Conservation (phyloP, 30 jellyfish, hydroid and myxozoan genomes). For the Cassiopea andromeda region DNA sequence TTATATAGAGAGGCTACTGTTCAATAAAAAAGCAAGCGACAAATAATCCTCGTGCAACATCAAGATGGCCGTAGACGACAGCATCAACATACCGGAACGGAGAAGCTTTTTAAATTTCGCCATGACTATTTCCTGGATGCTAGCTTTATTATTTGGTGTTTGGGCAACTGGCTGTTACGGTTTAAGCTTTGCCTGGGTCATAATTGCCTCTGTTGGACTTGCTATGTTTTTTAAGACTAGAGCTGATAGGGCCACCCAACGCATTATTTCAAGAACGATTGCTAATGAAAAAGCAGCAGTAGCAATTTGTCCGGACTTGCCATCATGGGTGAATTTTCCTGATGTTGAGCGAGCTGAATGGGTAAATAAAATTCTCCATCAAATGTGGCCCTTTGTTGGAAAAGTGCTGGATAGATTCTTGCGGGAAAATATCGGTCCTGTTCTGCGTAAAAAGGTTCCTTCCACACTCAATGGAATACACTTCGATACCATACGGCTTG, state of each 20-base stretch:
- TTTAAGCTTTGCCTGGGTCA: slow-evolving; percentile 68
- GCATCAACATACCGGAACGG: neutral
- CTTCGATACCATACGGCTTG: slow-evolving; percentile 67
- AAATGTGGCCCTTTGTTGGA: slow-evolving; percentile 78
- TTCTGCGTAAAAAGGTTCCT: slow-evolving; percentile 61
- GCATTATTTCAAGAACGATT: slow-evolving; percentile 21
- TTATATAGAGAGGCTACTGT: neutral
- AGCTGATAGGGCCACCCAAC: slow-evolving; percentile 29
- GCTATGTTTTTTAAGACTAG: slow-evolving; percentile 35
- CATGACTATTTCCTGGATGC: slow-evolving; percentile 21
- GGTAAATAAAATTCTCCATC: slow-evolving; percentile 64
- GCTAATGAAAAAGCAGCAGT: slow-evolving; percentile 50
- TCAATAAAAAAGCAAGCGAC: neutral
- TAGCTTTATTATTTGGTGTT: slow-evolving; percentile 43
- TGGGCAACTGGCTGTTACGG: slow-evolving; percentile 60
- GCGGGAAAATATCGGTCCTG: slow-evolving; percentile 75
- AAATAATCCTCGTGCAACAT: neutral
- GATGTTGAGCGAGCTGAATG: slow-evolving; percentile 83
- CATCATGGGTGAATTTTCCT: slow-evolving; percentile 83
- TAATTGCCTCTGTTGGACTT: slow-evolving; percentile 25
- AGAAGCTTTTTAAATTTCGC: slow-evolving; percentile 4
- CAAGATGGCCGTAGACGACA: neutral
- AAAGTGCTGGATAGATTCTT: slow-evolving; percentile 41
- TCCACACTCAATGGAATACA: slow-evolving; percentile 67
- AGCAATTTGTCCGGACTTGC: slow-evolving; percentile 43